A percentile compares a stretch with the other conserved stretches of the same genome.
Evolutionary conservation across 2,797 vertebrate species (phyloP).

Genomic region (Podargus strigoides): DNA sequence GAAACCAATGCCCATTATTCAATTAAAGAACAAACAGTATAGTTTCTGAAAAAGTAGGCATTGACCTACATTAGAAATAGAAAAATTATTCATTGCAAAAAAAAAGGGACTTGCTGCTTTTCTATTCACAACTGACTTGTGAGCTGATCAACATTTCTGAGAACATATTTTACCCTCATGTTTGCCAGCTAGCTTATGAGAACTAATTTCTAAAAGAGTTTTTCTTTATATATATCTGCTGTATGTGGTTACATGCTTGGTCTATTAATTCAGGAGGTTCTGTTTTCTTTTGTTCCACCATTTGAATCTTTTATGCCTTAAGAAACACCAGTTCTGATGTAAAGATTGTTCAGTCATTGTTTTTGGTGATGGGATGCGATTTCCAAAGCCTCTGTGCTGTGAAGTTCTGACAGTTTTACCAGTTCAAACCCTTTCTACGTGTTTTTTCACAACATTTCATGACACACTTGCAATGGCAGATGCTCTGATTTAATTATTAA

Average conservation of each 20-base stretch:
- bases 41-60: not conserved
- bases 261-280: not conserved
- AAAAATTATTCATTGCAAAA: not conserved
- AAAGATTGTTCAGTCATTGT: not conserved
- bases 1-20: not conserved
- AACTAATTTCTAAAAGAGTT: not conserved
- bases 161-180: not conserved
- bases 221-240: not conserved
- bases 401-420: not conserved
- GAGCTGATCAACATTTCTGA: not conserved
- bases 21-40: not conserved
- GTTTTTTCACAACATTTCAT: conserved; percentile 10
- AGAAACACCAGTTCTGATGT: not conserved
- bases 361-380: not conserved
- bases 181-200: not conserved
- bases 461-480: conserved; percentile 4
- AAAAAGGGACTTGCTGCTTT: not conserved
- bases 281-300: not conserved
- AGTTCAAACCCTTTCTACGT: not conserved
- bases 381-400: not conserved
- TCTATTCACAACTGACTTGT: not conserved
- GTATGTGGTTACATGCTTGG: not conserved
- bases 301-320: not conserved
- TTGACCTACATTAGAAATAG: not conserved
- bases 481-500: conserved; percentile 53